A percentile compares a stretch with the other conserved stretches of the same genome.
Conservation (phyloP, 2,888 invertebrate genomes). For the Nephrocerus scutellatus region DNA sequence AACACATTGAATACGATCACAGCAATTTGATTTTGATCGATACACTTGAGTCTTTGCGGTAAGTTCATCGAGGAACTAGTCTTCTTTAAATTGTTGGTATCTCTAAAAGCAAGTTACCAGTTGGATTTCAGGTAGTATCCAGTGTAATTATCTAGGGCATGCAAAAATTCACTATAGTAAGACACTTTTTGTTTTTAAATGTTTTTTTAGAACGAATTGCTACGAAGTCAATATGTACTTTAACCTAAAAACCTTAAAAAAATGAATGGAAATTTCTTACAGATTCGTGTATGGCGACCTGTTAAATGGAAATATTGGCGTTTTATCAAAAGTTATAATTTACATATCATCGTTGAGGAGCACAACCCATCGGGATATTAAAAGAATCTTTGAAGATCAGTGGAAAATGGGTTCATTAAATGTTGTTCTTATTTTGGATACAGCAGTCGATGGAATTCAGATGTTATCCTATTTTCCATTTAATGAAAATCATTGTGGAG, state of each 20-base stretch:
- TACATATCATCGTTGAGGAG: slow-evolving; percentile 22
- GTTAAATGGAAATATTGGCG: slow-evolving; percentile 22
- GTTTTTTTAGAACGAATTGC: too few species aligned
- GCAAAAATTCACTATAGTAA: too few species aligned
- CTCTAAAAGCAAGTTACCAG: too few species aligned
- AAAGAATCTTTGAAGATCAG: slow-evolving; percentile 22
- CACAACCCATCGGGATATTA: slow-evolving; percentile 14
- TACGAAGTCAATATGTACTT: too few species aligned
- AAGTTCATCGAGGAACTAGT: neutral
- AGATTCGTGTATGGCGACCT: slow-evolving; percentile 17
- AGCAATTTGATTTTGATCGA: slow-evolving; percentile 29
- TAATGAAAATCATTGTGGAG: slow-evolving; percentile 22
- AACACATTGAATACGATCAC: too few species aligned
- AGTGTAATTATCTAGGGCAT: too few species aligned
- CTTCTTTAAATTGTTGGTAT: too few species aligned
- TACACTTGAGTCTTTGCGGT: slow-evolving; percentile 21
- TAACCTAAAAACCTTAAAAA: neutral
- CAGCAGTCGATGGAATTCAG: slow-evolving; percentile 15
- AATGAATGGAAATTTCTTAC: neutral
- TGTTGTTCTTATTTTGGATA: slow-evolving; percentile 23
- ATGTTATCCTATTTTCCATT: slow-evolving; percentile 35
- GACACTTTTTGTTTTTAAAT: too few species aligned
- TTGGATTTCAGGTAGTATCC: too few species aligned
- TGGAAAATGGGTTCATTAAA: slow-evolving; percentile 30
- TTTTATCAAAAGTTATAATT: slow-evolving; percentile 27